Base-by-base conservation (phyloP, 2,888 invertebrate genomes). In the Drosophila neonasuta region DNA sequence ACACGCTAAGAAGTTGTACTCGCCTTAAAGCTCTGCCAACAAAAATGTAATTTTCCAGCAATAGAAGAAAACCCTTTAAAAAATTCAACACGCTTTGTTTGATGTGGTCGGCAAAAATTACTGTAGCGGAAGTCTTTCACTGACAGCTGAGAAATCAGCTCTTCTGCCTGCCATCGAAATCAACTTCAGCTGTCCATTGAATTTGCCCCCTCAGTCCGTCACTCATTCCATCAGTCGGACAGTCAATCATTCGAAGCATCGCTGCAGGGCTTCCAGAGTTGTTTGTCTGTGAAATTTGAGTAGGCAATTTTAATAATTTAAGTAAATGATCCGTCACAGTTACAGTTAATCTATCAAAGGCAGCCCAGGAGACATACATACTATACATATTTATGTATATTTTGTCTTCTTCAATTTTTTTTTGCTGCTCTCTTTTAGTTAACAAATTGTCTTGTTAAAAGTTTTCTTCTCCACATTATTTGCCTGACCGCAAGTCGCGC, bases 271-370 rank as follows among this genome's bases (percentile, higher is more conserved):
- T n/a, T 20, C 0, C 13, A 34, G 45, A 45, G 44, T 36, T 45
- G 55, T 56, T 70, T 79, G 66, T 64, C 66, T 83, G 69, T 75
- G 72, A 86, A 84, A 83, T 84, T 88, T 80, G 88, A 80, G 78
- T 73, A 72, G 80, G 84, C 80, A 74, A 84, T 84, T 84, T 78
- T 86, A 89, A 86, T 84, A 88, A 83, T 88, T 89, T 86, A 82
- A 86, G 87, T 86, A 88, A 89, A 89, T 88, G 89, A 89, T 88
- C 89, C 88, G 88, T 89, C 89, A 89, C 88, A 78, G 89, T 87
- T 84, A 87, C 89, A 87, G 87, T 86, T 84, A 87, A 88, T 89
- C 83, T 85, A 86, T 87, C 89, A 87, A 68, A 71, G 74, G 75
- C 77, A 78, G 84, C 17, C 52, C 58, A 36, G 52, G 48, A 55